phyloP scores from a whole-genome alignment of 2,888 invertebrate genomes.

The Apotomis turbidana region DNA sequence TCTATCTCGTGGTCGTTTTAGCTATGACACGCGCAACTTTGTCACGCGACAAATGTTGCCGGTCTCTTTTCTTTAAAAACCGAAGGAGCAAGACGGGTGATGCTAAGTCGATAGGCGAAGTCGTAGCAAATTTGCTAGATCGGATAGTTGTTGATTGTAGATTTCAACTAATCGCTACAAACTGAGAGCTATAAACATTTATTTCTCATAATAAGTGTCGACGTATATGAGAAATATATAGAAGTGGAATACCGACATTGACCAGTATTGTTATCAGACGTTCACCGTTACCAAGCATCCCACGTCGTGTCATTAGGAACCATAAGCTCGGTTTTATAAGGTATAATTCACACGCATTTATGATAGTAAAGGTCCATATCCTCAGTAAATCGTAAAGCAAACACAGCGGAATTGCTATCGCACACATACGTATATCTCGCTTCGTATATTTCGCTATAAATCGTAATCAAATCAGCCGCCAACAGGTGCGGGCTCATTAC shows the following conservation, averaged over 20 bases:
- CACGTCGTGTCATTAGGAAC: not conserved
- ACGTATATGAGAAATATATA: not conserved
- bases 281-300: conserved; percentile 6
- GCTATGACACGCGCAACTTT: too few species aligned
- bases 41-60: too few species aligned
- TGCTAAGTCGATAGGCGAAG: too few species aligned
- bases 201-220: not conserved
- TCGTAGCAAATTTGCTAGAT: too few species aligned
- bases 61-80: too few species aligned
- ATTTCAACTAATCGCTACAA: too few species aligned
- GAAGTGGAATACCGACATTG: not conserved
- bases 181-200: not conserved
- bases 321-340: not conserved
- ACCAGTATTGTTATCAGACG: conserved; percentile 13
- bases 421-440: conserved; percentile 17
- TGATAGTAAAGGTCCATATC: not conserved
- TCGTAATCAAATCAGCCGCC: conserved; percentile 51
- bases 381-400: conserved; percentile 18
- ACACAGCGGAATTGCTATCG: conserved; percentile 34
- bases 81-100: too few species aligned
- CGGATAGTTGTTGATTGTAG: too few species aligned
- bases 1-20: too few species aligned
- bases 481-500: conserved; percentile 52
- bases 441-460: conserved; percentile 43
- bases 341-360: not conserved